Percentiles rank a stretch among this genome's conserved stretches.
Conservation (phyloP, 2,888 invertebrate genomes). For the Idaea aversata region DNA sequence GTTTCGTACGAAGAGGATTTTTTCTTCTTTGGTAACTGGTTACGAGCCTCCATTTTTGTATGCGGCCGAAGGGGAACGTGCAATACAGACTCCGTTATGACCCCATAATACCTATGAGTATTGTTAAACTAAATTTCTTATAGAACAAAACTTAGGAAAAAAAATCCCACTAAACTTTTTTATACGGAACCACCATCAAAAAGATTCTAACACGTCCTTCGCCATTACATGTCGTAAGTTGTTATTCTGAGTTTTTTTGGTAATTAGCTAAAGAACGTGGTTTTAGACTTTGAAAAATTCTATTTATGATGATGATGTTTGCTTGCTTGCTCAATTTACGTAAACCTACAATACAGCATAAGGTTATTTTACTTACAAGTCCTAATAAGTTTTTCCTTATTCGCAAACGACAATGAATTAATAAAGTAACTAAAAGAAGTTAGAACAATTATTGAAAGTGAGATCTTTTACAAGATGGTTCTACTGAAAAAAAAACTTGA, state of each 20-base stretch:
- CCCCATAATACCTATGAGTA: too few relatives aligned
- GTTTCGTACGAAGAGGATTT: too few relatives aligned
- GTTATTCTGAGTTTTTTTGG: neutral
- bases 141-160: neutral
- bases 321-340: neutral
- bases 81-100: too few relatives aligned
- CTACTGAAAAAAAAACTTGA: too few relatives aligned
- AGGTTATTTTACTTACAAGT: neutral
- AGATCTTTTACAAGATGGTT: too few relatives aligned
- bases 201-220: neutral
- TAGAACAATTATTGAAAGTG: too few relatives aligned
- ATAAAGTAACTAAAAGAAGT: neutral
- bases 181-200: neutral
- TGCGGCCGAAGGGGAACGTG: too few relatives aligned
- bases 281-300: constrained; percentile 1
- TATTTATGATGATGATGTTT: neutral
- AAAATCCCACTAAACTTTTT: neutral
- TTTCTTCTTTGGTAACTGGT: too few relatives aligned
- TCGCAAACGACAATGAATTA: neutral
- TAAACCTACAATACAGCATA: neutral
- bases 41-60: too few relatives aligned
- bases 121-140: too few relatives aligned
- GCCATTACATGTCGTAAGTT: neutral
- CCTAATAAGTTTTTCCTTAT: neutral
- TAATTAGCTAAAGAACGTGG: neutral